phyloP scores from a whole-genome alignment of 2,888 invertebrate species.

The Chalcosyrphus nemorum region DNA sequence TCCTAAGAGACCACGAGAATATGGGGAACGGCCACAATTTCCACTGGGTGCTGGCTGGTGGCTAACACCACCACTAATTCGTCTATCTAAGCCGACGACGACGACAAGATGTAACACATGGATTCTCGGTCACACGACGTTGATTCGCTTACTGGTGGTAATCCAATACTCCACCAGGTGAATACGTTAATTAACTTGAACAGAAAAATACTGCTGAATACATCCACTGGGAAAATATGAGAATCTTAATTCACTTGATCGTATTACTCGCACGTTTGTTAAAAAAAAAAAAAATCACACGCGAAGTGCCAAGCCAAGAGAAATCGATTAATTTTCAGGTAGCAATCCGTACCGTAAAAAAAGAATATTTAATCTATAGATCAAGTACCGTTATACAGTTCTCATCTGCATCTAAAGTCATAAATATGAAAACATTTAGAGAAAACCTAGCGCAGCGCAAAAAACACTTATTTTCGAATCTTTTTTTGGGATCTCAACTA shows the following conservation, averaged over 20 bases:
- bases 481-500: neutral
- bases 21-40: constrained; percentile 33
- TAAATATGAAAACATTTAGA: constrained; percentile 4
- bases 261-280: constrained; percentile 55
- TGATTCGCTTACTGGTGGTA: constrained; percentile 34
- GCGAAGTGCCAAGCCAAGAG: constrained; percentile 19
- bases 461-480: constrained; percentile 29
- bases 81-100: neutral
- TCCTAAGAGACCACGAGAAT: constrained; percentile 32
- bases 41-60: constrained; percentile 16
- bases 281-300: constrained; percentile 7
- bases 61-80: constrained; percentile 33
- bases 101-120: constrained; percentile 59
- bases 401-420: constrained; percentile 4
- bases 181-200: constrained; percentile 66
- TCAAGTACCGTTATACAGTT: constrained; percentile 12
- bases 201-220: constrained; percentile 28
- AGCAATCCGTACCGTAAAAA: constrained; percentile 22
- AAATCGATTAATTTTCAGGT: constrained; percentile 29
- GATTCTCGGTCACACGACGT: constrained; percentile 44
- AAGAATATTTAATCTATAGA: neutral
- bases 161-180: constrained; percentile 64
- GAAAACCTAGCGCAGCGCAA: constrained; percentile 25
- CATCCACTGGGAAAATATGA: constrained; percentile 50
- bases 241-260: constrained; percentile 44